Base-by-base conservation (phyloP, 2,888 invertebrate genomes). In the Chaitophorus viminalis region DNA sequence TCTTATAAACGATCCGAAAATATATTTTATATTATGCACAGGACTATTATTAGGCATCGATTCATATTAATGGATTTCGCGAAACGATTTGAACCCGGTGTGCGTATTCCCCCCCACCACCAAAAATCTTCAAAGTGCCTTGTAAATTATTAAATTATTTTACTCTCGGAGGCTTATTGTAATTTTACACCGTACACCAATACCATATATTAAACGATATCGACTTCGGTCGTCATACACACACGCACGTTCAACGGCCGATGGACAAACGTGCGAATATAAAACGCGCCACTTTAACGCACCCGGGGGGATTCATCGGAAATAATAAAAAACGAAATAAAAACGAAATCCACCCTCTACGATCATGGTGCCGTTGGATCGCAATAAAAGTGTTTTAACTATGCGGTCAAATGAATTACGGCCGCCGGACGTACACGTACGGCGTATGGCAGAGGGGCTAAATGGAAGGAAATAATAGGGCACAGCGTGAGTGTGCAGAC, bases 301-400 rank as follows among this genome's bases (percentile, higher is more conserved):
- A 3, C 85, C n/a, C 54, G 79, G 4, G 29, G 77, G 78, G 79
- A 86, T 36, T 31, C 68, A 21, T 78, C 33, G 52, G n/a, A 70
- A n/a, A 9, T n/a, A 33, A 65, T 77, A 86, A 76, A 68, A 86
- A 79, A 46, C 5, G 1, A 46, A 46, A 46, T 46, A 46, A 46
- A 79, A 60, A 54, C 36, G 36, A 25, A n/a, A n/a, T 8, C 18
- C 18, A 78, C 74, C 29, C 54, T 9, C 33, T n/a, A n/a, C 65
- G 3, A 25, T 39, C 78, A 6, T 17, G 29, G n/a, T 65, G 5
- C 29, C 21, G 3, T 78, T 65, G 78, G 72, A 78, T 29, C n/a
- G 86, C 78, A 86, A 86, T 86, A 86, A 86, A 85, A 79, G 54
- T 72, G 72, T 79, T 86, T 86, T 31, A 78, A 79, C 72, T 60